Conservation (phyloP, 2,797 vertebrate genomes). For the Chelonia mydas region DNA sequence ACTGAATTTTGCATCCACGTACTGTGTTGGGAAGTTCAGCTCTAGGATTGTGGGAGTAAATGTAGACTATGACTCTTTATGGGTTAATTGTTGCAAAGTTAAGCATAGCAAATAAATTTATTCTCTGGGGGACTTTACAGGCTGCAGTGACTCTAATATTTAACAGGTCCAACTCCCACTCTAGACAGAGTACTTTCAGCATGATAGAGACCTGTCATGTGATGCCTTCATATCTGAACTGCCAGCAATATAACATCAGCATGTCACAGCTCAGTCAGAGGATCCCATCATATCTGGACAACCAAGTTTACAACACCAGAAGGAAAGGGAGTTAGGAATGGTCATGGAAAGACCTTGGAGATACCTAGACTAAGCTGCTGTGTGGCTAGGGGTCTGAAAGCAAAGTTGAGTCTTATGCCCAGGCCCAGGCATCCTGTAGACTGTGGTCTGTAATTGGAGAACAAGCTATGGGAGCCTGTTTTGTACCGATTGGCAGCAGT, state of each 20-base stretch:
- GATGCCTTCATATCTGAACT: background rate
- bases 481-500: background rate
- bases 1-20: background rate
- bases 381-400: background rate
- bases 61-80: background rate
- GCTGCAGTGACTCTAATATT: background rate
- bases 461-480: background rate
- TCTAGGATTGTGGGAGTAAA: background rate
- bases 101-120: background rate
- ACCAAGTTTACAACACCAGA: constrained; percentile 33
- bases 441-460: background rate
- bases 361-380: background rate
- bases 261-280: constrained; percentile 21
- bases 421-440: background rate
- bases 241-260: background rate
- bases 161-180: constrained; percentile 34
- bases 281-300: constrained; percentile 35
- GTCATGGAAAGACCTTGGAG: background rate
- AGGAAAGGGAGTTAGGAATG: constrained; percentile 35
- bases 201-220: background rate
- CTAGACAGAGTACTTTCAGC: background rate
- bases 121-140: background rate
- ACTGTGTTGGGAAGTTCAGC: background rate
- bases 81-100: background rate
- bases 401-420: background rate